Evolutionary conservation across 2,888 invertebrate genomes (phyloP), one percentile per base, ranked within the genome.

Genomic region (Drosophila merina): DNA sequence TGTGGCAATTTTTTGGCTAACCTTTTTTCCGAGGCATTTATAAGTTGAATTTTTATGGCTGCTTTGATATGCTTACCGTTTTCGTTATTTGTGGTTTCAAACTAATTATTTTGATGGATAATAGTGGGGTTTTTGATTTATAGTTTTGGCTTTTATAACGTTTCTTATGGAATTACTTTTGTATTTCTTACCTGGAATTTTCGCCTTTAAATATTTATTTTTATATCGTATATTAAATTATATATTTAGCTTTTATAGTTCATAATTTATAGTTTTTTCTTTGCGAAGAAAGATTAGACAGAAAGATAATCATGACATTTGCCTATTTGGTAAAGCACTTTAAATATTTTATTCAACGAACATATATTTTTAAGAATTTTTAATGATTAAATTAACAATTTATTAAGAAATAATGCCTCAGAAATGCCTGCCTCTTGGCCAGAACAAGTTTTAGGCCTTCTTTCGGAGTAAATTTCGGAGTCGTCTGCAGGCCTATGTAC

Each of bases 401-500:
- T 42, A 42, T 42, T 9, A 20, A 4, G 12, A 42, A 14, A 42
- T 14, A 42, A 26, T 9, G 3, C 1, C 5, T n/a, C 4, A 14
- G n/a, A 0, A 9, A 26, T 40, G 12, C 3, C 5, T 26, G 6
- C 26, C 30, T 47, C 36, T 14, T 30, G 10, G 20, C 47, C 8
- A 25, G 56, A 73, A 58, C 62, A 59, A 68, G 68, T 70, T 70
- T 69, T 69, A 44, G 66, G 62, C 58, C 50, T 42, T 45, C 69
- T 69, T 80, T 80, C 80, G 84, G 81, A 80, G 76, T 83, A 58
- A 50, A 50, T 67, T 80, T 79, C 76, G 80, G 83, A 80, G 74
- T 78, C 12, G 50, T 8, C 38, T 58, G 33, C 57, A 44, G 62
- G 3, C 60, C 52, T 79, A 79, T 77, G 33, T 75, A 71, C 70